Evolutionary conservation across 1,140 invertebrate species (phyloP), one percentile per base, ranked within the genome.

Genomic region (Antheraea pernyi): DNA sequence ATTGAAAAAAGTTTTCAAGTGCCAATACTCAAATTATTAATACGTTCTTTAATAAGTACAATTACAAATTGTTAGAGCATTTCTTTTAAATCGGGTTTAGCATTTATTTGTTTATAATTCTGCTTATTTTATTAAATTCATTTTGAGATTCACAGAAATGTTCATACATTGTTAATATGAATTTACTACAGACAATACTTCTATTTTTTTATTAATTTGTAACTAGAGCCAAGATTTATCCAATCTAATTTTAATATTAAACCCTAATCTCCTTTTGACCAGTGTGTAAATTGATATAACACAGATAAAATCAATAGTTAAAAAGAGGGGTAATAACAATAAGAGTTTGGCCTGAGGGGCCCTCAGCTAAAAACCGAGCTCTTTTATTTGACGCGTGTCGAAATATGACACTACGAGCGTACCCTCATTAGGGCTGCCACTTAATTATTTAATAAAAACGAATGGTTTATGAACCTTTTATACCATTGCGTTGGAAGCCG

Each of bases 321-420:
- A 70, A 72, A 73, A 48, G 68, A 70, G 75, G 74, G 70, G 74
- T 65, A 69, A 63, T 66, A 73, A 78, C 73, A 72, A 71, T 73
- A 69, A 59, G 64, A 53, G 46, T 53, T 53, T 68, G 58, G 62
- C 67, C 72, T 58, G 59, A 62, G 64, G 72, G 71, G 65, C 71
- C 72, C 71, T 42, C 68, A 67, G 66, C 36, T 37, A 72, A 74
- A 61, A 68, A 65, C 61, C 59, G n/a, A 64, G 46, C 42, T 70
- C 73, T 72, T 74, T 76, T 74, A 70, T 74, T 61, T 19, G 76
- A 75, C 83, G 83, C 82, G 82, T 85, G 83, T 70, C 76, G 86
- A 73, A 87, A 89, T 67, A 74, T 69, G 81, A 89, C 80, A 84
- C 81, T 69, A 68, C 69, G 68, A 18, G 68, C 73, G 39, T 48